Evolutionary conservation across 2,888 invertebrate species (phyloP), one percentile per base, ranked within the genome.

Genomic region (Drosophila bunnanda): DNA sequence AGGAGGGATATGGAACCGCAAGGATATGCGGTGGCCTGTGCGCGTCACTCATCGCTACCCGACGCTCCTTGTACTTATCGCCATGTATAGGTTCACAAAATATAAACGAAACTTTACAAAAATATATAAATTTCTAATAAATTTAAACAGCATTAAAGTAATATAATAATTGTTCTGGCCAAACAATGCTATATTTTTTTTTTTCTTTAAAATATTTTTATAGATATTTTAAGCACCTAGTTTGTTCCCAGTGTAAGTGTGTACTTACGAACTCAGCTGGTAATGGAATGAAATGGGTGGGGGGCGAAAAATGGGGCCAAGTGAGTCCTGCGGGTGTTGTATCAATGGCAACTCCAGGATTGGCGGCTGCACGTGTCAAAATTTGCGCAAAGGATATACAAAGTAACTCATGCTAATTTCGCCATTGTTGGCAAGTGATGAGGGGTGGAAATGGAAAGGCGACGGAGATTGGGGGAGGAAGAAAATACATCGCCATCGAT

Each of bases 401-500:
- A 89, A 87, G 82, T 76, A 89, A 73, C 82, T 89, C 72, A 73
- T 74, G 82, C 82, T 89, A 87, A 89, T 88, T 83, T 88, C 48
- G 60, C 62, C 71, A 73, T 82, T 85, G 73, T 87, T 81, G 61
- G 43, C 38, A 13, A 43, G 34, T 28, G 53, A 56, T 71, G 46
- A 70, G 44, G 71, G 58, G 52, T 46, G 55, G 66, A n/a, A 67
- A 34, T 39, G 55, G n/a, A n/a, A 10, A 12, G 7, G 13, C 7
- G 32, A 9, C 10, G 30, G 8, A 32, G 20, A n/a, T n/a, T n/a
- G 13, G 22, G 25, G 53, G 7, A 15, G 20, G 67, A 17, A 22
- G 38, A 58, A 61, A 56, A 48, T 41, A 9, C 48, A 28, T n/a
- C 22, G 62, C 52, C 50, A 72, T 69, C 73, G 72, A 60, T 72